These are phyloP conservation scores for Sciurus vulgaris DNA, from an alignment of 2,797 vertebrate genomes.

Conservation along the genomic window DNA sequence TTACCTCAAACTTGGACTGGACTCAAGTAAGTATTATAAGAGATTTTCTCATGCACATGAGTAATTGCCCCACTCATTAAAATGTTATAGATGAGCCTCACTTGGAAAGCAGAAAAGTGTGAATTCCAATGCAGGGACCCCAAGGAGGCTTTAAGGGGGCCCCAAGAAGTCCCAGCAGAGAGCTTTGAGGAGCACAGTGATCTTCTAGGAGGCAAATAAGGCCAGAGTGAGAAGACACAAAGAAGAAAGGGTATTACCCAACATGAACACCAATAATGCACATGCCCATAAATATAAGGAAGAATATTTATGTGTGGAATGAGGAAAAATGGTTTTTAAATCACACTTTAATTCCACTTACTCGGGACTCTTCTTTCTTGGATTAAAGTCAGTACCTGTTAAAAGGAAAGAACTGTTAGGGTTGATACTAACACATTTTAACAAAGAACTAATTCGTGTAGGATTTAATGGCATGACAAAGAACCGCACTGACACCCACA, in stretches of 20 bases:
- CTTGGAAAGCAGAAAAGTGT: slow-evolving; percentile 82
- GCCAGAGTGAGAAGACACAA: not conserved
- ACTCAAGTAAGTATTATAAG: slow-evolving; percentile 75
- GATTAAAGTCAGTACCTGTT: slow-evolving; percentile 28
- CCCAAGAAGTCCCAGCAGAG: slow-evolving; percentile 15
- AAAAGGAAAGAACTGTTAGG: slow-evolving; percentile 46
- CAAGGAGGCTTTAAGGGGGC: slow-evolving; percentile 28
- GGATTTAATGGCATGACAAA: not conserved
- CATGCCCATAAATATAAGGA: not conserved
- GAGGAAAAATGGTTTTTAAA: slow-evolving; percentile 2
- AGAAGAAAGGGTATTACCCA: not conserved
- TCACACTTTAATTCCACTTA: not conserved
- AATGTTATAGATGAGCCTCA: slow-evolving; percentile 83
- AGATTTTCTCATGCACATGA: slow-evolving; percentile 85
- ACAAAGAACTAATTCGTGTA: not conserved
- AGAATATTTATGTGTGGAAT: not conserved
- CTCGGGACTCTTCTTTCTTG: slow-evolving; percentile 41
- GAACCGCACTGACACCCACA: not conserved
- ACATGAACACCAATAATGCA: not conserved
- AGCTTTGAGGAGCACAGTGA: not conserved
- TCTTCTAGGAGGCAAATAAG: not conserved
- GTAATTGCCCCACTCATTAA: slow-evolving; percentile 85
- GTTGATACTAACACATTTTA: slow-evolving; percentile 1
- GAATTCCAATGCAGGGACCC: slow-evolving; percentile 75
- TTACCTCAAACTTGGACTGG: slow-evolving; percentile 82